Percentiles rank a stretch among this genome's conserved stretches.
phyloP scores from a whole-genome alignment of 2,797 vertebrate species.

The Scleropages formosus region DNA sequence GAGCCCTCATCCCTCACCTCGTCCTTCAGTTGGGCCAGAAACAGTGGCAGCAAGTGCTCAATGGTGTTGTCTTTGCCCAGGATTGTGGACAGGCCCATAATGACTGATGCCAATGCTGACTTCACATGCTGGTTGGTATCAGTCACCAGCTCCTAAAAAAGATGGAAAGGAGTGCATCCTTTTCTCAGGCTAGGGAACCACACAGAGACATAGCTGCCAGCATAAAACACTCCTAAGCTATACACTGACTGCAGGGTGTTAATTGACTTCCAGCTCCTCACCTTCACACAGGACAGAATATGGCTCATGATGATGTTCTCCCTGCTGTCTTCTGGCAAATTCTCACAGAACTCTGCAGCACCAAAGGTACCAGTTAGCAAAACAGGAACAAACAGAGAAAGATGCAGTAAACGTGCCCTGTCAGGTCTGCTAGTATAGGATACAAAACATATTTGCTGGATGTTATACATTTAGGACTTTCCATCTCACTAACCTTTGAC shows the following conservation, averaged over 20 bases:
- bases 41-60: constrained; percentile 81
- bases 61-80: constrained; percentile 85
- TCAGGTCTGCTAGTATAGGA: neutral
- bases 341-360: constrained; percentile 78
- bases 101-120: constrained; percentile 82
- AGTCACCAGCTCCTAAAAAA: constrained; percentile 75
- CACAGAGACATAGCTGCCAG: neutral
- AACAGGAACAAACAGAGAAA: neutral
- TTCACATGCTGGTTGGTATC: constrained; percentile 87
- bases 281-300: constrained; percentile 81
- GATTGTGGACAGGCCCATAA: constrained; percentile 84
- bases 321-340: constrained; percentile 77
- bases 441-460: neutral
- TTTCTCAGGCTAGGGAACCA: neutral
- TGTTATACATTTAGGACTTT: no score
- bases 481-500: constrained; percentile 71
- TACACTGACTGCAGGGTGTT: no score
- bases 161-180: neutral
- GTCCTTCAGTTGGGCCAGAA: constrained; percentile 83
- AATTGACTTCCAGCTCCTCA: no score
- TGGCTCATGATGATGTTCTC: constrained; percentile 84
- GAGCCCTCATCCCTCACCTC: constrained; percentile 64
- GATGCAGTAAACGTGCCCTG: neutral
- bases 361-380: neutral
- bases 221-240: no score